Evolutionary conservation across 2,797 vertebrate genomes (phyloP).

Genomic region (Chloroceryle amazona): DNA sequence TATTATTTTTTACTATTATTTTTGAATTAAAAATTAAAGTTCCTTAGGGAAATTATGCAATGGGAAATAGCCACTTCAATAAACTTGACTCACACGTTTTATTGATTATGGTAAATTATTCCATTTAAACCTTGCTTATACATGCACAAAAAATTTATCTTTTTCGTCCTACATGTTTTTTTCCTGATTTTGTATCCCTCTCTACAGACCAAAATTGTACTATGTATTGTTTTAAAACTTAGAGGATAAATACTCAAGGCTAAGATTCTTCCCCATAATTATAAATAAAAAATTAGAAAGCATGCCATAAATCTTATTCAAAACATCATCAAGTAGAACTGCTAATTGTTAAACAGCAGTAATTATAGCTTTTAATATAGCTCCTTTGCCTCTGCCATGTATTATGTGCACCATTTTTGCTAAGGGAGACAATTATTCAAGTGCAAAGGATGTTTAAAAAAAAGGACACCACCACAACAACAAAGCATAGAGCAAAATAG

Average conservation of each 20-base stretch:
- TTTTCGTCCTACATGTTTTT: slow-evolving; percentile 68
- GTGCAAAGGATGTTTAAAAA: background rate
- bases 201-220: background rate
- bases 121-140: slow-evolving; percentile 69
- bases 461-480: background rate
- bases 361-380: slow-evolving; percentile 52
- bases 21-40: slow-evolving; percentile 82
- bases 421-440: slow-evolving; percentile 5
- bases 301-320: slow-evolving; percentile 39
- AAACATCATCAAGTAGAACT: slow-evolving; percentile 45
- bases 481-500: background rate
- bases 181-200: slow-evolving; percentile 39
- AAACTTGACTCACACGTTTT: slow-evolving; percentile 80
- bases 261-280: background rate
- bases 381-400: background rate
- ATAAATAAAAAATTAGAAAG: slow-evolving; percentile 31
- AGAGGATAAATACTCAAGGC: slow-evolving; percentile 15
- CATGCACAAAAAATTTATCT: background rate
- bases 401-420: background rate
- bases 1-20: slow-evolving; percentile 63
- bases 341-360: slow-evolving; percentile 46
- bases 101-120: slow-evolving; percentile 83
- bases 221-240: background rate
- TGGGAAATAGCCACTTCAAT: slow-evolving; percentile 82
- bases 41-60: slow-evolving; percentile 81